Evolutionary conservation across 2,113 vertebrate genomes (phyloP).

Genomic region (Albula goreensis): DNA sequence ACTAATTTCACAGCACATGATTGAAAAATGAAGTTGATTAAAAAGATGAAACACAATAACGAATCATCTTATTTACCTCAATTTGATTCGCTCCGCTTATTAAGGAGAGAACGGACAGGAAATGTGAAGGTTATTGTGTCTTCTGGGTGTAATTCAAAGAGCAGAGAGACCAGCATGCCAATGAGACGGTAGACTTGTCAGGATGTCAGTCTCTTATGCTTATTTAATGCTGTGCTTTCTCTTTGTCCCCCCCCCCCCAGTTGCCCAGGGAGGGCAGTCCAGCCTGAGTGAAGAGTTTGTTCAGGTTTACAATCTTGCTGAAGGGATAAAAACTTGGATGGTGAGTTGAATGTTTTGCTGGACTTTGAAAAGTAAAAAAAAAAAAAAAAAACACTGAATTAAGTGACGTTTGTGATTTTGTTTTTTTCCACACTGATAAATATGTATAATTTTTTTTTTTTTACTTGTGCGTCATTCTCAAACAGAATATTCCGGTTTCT

Average conservation of each 20-base stretch:
- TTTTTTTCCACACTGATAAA: neutral
- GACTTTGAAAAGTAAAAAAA: too few relatives aligned
- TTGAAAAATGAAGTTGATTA: too few relatives aligned
- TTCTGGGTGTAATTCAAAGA: neutral
- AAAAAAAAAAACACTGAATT: too few relatives aligned
- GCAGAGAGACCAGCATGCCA: neutral
- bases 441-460: neutral
- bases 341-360: constrained; percentile 70
- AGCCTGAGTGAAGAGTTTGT: constrained; percentile 83
- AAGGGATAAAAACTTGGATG: constrained; percentile 97
- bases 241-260: constrained; percentile 60
- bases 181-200: neutral
- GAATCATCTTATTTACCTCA: neutral
- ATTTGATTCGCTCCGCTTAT: neutral
- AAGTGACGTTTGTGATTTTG: too few relatives aligned
- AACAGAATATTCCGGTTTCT: neutral
- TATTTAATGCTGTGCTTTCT: constrained; percentile 39
- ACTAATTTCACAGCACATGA: too few relatives aligned
- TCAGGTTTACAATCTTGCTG: constrained; percentile 85
- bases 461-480: neutral
- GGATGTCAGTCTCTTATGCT: neutral
- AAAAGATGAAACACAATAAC: neutral
- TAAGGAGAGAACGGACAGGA: neutral
- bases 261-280: constrained; percentile 78
- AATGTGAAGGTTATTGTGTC: neutral